phyloP scores from a whole-genome alignment of 2,113 vertebrate species.

The Neolamprologus falcicula region DNA sequence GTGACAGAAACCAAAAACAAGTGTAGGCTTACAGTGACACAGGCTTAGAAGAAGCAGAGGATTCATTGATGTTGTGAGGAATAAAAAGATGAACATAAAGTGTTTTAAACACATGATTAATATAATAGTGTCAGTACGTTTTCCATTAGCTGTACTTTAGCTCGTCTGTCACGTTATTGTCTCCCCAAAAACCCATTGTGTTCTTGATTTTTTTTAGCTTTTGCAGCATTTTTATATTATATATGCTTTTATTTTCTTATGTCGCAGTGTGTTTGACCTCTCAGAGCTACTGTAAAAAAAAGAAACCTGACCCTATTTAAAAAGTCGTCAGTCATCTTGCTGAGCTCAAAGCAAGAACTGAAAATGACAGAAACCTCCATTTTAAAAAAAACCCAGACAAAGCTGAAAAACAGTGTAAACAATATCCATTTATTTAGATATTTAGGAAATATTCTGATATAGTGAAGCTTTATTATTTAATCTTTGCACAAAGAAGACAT shows the following conservation, averaged over 20 bases:
- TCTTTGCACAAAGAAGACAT: constrained; percentile 13
- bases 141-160: background rate
- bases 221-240: background rate
- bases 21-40: background rate
- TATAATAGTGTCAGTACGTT: background rate
- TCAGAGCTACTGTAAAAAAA: background rate
- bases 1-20: background rate
- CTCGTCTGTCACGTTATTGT: background rate
- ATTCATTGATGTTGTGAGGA: background rate
- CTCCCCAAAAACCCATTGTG: background rate
- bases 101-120: background rate
- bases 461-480: constrained; percentile 7
- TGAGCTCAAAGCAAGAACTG: background rate
- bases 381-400: fast-evolving
- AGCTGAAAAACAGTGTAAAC: background rate
- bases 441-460: constrained; percentile 32
- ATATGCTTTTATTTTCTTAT: background rate
- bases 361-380: background rate
- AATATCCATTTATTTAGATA: constrained; percentile 33
- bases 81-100: background rate
- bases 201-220: background rate
- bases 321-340: background rate
- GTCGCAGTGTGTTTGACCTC: background rate
- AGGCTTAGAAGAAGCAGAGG: background rate
- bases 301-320: background rate